phyloP scores from a whole-genome alignment of 1,140 invertebrate species.

The Brachionus rubens region DNA sequence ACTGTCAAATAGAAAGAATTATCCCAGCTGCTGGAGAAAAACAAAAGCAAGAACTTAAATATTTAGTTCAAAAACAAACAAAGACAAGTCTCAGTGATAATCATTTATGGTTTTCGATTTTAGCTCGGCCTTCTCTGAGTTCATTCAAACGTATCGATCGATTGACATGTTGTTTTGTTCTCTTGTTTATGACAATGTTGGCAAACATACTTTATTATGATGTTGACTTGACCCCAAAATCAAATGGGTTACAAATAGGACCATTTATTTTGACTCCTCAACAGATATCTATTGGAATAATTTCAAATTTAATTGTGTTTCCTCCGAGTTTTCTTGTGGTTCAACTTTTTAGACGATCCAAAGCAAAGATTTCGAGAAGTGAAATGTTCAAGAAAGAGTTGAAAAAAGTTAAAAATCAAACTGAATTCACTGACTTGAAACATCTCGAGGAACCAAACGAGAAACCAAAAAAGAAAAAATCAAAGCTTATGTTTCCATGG shows the following conservation, averaged over 20 bases:
- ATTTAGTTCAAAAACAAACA: not conserved
- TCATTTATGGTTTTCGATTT: slow-evolving; percentile 21
- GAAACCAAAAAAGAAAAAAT: not conserved
- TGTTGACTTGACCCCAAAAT: not conserved
- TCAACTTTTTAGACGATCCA: slow-evolving; percentile 16
- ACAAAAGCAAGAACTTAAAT: not conserved
- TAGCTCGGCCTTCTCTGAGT: not conserved
- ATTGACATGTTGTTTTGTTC: slow-evolving; percentile 28
- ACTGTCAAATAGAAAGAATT: slow-evolving; percentile 60
- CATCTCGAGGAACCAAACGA: no score
- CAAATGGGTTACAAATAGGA: not conserved
- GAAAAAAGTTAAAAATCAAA: not conserved
- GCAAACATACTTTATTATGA: slow-evolving; percentile 38
- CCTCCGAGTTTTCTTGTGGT: not conserved
- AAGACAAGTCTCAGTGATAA: slow-evolving; percentile 8
- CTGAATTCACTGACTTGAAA: no score
- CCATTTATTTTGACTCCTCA: not conserved
- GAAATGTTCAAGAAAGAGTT: not conserved
- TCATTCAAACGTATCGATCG: slow-evolving; percentile 35
- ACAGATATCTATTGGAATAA: slow-evolving; percentile 28
- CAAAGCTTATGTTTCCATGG: slow-evolving; percentile 59
- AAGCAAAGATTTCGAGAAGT: not conserved
- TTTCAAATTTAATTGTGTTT: not conserved
- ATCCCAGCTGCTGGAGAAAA: slow-evolving; percentile 47
- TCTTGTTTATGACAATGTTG: slow-evolving; percentile 30